Evolutionary conservation across 2,888 invertebrate species (phyloP).

Genomic region (Aproaerema taeniolella): DNA sequence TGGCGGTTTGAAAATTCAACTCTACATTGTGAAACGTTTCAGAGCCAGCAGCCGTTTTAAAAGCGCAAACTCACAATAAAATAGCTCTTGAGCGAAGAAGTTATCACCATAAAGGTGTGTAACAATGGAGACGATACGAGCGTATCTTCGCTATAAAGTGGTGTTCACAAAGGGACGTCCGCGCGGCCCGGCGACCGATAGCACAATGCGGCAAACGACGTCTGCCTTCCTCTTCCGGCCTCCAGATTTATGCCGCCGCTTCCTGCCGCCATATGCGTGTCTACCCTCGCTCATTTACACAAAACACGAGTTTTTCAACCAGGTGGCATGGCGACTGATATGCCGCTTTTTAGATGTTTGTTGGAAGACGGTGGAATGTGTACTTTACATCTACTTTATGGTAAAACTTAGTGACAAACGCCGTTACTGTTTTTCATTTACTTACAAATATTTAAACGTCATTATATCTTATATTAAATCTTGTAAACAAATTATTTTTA

Average conservation of each 20-base stretch:
- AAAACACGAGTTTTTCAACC: slow-evolving; percentile 72
- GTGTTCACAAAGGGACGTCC: slow-evolving; percentile 67
- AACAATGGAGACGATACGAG: slow-evolving; percentile 56
- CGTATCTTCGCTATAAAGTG: slow-evolving; percentile 70
- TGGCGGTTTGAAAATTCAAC: too few relatives aligned
- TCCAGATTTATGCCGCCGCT: slow-evolving; percentile 74
- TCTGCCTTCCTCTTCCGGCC: slow-evolving; percentile 72
- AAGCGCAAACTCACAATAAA: too few relatives aligned
- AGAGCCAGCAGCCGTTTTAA: too few relatives aligned
- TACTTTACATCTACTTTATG: too few relatives aligned
- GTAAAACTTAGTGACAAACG: too few relatives aligned
- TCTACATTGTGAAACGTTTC: too few relatives aligned
- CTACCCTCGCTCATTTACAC: slow-evolving; percentile 70
- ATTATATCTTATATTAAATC: too few relatives aligned
- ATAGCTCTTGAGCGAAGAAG: neutral
- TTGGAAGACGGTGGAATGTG: slow-evolving; percentile 13
- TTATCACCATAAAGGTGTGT: slow-evolving; percentile 55
- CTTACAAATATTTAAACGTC: too few relatives aligned
- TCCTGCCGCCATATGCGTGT: slow-evolving; percentile 71
- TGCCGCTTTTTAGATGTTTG: slow-evolving; percentile 35
- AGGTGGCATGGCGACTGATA: slow-evolving; percentile 52
- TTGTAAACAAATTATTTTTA: too few relatives aligned
- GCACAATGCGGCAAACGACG: slow-evolving; percentile 77
- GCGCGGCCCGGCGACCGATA: slow-evolving; percentile 67
- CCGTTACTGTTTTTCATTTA: too few relatives aligned